Conservation (phyloP, 1,140 invertebrate species). For the Macrotrachela quadricornifera region DNA sequence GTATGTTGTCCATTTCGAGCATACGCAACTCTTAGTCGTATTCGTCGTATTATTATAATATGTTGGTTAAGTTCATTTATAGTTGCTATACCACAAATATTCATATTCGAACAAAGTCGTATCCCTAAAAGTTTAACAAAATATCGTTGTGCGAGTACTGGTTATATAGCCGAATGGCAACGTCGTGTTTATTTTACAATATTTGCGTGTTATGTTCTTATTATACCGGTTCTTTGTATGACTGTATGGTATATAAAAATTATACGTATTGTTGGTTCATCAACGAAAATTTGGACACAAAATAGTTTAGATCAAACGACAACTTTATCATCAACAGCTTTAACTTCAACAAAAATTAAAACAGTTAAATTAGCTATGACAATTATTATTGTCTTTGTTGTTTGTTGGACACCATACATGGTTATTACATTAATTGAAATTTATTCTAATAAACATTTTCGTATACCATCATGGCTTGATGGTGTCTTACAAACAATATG, state of each 20-base stretch:
- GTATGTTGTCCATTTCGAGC: too few relatives aligned
- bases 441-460: slow-evolving; percentile 1
- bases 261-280: too few relatives aligned
- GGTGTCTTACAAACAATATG: too few relatives aligned
- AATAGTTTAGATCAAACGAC: too few relatives aligned
- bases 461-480: too few relatives aligned
- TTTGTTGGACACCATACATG: slow-evolving; percentile 32
- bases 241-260: too few relatives aligned
- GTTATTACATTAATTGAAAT: slow-evolving; percentile 18
- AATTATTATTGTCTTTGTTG: slow-evolving; percentile 29
- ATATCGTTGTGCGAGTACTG: slow-evolving; percentile 21
- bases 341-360: slow-evolving; percentile 15
- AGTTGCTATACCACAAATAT: slow-evolving; percentile 29
- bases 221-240: too few relatives aligned
- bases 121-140: slow-evolving; percentile 15
- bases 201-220: slow-evolving; percentile 23
- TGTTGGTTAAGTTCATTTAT: slow-evolving; percentile 28
- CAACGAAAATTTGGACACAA: too few relatives aligned
- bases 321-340: too few relatives aligned
- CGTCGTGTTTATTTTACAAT: slow-evolving; percentile 30
- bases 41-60: too few relatives aligned
- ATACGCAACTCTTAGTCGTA: too few relatives aligned
- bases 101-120: slow-evolving; percentile 28
- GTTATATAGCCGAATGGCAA: slow-evolving; percentile 32
- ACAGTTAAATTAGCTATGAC: slow-evolving; percentile 30